Evolutionary conservation across 2,113 vertebrate genomes (phyloP), one percentile per base, ranked within the genome.

Genomic region (Hemicordylus capensis): DNA sequence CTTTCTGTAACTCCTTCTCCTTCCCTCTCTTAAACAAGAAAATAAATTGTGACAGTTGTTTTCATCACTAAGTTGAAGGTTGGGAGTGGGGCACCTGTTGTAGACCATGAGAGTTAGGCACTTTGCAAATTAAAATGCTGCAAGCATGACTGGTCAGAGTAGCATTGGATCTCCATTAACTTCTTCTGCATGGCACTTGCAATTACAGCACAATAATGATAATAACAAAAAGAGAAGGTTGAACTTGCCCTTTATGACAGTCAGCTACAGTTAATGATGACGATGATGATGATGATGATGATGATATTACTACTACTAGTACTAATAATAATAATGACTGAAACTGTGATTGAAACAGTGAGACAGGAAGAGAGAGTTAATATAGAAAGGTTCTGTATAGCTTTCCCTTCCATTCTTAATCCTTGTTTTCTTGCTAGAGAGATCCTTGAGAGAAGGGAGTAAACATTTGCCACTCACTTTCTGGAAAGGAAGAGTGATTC

Each of bases 401-500:
- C 26, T 61, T 31, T 64, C 51, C 9, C 66, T 61, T 34, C 6
- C 10, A 20, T 26, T 63, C 76, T 75, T 72, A 73, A 80, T 39
- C 64, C 79, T 54, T 24, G 63, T 79, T 80, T 86, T 63, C 48
- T 79, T 88, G 85, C 74, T 67, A 58, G 26, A 73, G 58, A 91
- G 85, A 88, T n/a, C 51, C 4, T 34, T 64, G 80, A 87, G 76
- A 51, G 58, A 73, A 76, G 81, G 69, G 87, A 77, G 76, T 66
- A 85, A 24, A 19, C 0, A 74, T 74, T 88, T 82, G 83, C 80
- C 59, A 54, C n/a, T 61, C 19, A 17, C 78, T 75, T 63, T 59
- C 17, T 31, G 6, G 79, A 19, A 86, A 91, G 89, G 81, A 90
- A 89, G 64, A 59, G 76, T 76, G 87, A 87, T 90, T 93, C 79